Percentiles rank a stretch among this genome's conserved stretches.
phyloP scores from a whole-genome alignment of 2,797 vertebrate genomes.

The Buphagus erythrorhynchus region DNA sequence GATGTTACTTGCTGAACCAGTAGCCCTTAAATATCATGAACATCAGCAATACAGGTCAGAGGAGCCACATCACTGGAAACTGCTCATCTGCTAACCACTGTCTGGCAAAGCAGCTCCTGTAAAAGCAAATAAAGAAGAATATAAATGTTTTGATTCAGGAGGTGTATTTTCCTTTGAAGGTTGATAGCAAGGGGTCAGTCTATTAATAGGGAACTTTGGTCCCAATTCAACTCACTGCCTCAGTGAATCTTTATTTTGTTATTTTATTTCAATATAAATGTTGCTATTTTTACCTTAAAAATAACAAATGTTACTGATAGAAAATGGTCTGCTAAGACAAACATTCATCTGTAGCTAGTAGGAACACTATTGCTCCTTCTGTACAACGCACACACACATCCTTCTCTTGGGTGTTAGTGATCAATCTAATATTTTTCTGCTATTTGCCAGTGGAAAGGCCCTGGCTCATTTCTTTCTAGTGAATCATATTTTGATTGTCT shows the following conservation, averaged over 20 bases:
- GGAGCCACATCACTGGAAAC: background rate
- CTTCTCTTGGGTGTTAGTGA: background rate
- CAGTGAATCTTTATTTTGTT: background rate
- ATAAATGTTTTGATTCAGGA: background rate
- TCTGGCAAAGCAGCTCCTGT: background rate
- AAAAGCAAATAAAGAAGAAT: background rate
- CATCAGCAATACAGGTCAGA: background rate
- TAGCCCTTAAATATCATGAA: background rate
- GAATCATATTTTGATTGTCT: constrained; percentile 26
- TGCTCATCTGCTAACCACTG: background rate
- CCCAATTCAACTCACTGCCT: background rate
- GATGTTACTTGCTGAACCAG: background rate
- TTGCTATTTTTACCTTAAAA: background rate
- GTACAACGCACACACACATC: background rate
- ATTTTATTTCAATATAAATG: background rate
- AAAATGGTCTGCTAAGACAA: background rate
- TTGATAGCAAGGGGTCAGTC: background rate
- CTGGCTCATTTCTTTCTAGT: constrained; percentile 19
- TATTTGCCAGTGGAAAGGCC: background rate
- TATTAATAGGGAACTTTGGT: background rate
- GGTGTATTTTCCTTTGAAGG: background rate
- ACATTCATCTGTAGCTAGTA: background rate
- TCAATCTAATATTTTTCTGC: background rate
- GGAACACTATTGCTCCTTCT: background rate
- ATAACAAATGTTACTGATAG: background rate